phyloP scores from a whole-genome alignment of 1,140 invertebrate species.

The Teleogryllus occipitalis region DNA sequence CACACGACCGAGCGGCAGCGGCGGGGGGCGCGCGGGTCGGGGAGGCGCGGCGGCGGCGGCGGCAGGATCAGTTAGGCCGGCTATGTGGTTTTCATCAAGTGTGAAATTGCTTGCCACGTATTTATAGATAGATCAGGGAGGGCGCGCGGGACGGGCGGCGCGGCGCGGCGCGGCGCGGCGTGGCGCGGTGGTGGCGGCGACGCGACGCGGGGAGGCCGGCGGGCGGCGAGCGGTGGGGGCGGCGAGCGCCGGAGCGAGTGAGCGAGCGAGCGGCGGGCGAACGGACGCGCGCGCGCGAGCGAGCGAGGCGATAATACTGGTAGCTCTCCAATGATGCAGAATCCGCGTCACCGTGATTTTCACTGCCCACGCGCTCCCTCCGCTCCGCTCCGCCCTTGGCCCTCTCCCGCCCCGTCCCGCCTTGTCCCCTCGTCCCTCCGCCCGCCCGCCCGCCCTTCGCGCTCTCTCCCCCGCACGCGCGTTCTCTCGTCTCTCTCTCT shows the following conservation, averaged over 20 bases:
- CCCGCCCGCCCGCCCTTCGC: background rate
- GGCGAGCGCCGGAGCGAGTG: background rate
- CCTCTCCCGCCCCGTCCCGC: background rate
- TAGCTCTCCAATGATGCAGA: constrained; percentile 21
- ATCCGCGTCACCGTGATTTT: constrained; percentile 21
- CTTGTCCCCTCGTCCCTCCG: background rate
- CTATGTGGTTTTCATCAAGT: constrained; percentile 23
- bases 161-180: background rate
- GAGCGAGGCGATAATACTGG: constrained; percentile 14
- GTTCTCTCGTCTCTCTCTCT: background rate
- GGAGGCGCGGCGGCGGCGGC: background rate
- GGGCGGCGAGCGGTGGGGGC: background rate
- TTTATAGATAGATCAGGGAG: constrained; percentile 22
- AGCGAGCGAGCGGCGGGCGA: background rate
- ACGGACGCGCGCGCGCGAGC: background rate
- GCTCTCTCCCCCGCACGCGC: background rate
- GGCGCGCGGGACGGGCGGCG: background rate
- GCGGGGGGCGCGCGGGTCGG: background rate
- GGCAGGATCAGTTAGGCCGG: constrained; percentile 17
- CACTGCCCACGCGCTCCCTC: constrained; percentile 1
- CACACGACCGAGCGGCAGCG: constrained; percentile 1
- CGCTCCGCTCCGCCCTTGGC: background rate
- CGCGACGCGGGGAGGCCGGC: too few species aligned
- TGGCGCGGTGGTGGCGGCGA: background rate
- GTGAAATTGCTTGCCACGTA: constrained; percentile 24